phyloP scores from a whole-genome alignment of 2,113 vertebrate species.

The human (Homo sapiens) region DNA sequence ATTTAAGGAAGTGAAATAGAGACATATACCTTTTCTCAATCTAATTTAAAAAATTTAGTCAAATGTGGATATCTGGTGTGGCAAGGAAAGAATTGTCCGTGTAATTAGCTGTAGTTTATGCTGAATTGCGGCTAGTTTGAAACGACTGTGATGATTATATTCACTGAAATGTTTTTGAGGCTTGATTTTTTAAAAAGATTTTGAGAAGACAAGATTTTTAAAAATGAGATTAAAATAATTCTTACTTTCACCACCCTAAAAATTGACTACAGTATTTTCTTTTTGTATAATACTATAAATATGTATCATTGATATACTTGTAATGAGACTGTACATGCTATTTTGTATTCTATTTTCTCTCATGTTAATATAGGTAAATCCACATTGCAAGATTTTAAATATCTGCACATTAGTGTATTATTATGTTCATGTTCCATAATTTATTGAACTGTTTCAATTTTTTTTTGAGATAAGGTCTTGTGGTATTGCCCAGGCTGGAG shows the following conservation, averaged over 20 bases:
- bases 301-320: background rate
- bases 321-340: background rate
- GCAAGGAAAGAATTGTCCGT: background rate
- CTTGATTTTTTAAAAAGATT: background rate
- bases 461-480: no score
- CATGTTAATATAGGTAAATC: background rate
- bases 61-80: background rate
- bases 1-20: slow-evolving; percentile 9
- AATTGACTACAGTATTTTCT: background rate
- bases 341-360: background rate
- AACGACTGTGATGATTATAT: background rate
- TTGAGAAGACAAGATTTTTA: background rate
- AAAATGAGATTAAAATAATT: slow-evolving; percentile 47
- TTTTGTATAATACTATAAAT: background rate
- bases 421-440: background rate
- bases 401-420: background rate
- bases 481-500: no score
- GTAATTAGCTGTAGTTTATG: background rate
- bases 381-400: background rate
- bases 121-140: background rate
- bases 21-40: background rate
- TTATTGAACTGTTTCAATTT: slow-evolving; percentile 8
- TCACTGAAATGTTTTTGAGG: background rate
- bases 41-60: background rate
- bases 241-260: background rate